A percentile compares a stretch with the other conserved stretches of the same genome.
Conservation (phyloP, 2,113 vertebrate species). For the Urocitellus parryii region DNA sequence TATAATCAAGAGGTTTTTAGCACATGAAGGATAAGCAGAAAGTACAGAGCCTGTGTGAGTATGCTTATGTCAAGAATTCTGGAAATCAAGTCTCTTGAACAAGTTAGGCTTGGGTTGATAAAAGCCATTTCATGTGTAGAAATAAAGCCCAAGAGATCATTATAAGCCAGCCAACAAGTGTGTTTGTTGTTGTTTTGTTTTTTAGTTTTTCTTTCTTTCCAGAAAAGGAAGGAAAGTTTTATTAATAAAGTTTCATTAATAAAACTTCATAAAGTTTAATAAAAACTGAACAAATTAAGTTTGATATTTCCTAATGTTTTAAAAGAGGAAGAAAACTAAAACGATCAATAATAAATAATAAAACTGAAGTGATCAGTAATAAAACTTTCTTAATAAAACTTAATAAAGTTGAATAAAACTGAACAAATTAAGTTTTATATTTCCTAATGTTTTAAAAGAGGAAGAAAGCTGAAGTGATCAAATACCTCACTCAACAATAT, state of each 20-base stretch:
- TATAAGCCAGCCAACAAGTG: neutral
- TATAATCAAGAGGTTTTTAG: neutral
- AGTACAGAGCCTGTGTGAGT: neutral
- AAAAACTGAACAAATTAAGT: neutral
- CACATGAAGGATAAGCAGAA: neutral
- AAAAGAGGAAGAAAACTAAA: constrained; percentile 19
- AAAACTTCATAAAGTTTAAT: too few species aligned
- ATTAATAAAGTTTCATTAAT: too few species aligned
- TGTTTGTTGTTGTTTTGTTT: neutral
- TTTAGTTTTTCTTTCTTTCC: neutral
- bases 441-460: constrained; percentile 39
- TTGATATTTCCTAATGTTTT: constrained; percentile 34
- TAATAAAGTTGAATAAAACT: neutral
- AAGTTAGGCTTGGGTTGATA: neutral
- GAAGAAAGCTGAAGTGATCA: neutral
- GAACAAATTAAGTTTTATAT: neutral
- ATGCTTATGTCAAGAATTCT: neutral
- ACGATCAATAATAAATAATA: neutral
- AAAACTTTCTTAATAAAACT: too few species aligned
- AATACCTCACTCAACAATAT: neutral
- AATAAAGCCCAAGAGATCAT: neutral
- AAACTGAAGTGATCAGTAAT: too few species aligned
- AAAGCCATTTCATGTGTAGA: neutral
- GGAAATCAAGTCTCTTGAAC: neutral
- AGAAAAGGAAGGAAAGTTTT: too few species aligned